A percentile compares a stretch with the other conserved stretches of the same genome.
Evolutionary conservation across 1,140 invertebrate genomes (phyloP).

Genomic region (Drosophila trapezifrons): DNA sequence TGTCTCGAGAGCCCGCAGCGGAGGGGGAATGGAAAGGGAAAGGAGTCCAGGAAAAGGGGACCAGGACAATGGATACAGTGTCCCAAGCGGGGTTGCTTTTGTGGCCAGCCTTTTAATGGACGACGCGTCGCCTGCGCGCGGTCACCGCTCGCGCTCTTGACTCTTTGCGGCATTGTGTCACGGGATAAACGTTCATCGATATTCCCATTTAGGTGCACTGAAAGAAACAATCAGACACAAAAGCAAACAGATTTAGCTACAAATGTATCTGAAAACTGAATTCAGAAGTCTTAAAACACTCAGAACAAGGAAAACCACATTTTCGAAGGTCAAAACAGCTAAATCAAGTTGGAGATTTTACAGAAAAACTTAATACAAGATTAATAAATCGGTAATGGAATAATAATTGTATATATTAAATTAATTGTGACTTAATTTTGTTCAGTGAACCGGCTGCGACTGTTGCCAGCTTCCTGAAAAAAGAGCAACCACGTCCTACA

Average conservation of each 20-base stretch:
- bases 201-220: conserved; percentile 16
- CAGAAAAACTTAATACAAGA: neutral
- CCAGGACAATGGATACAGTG: conserved; percentile 10
- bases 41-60: conserved; percentile 3
- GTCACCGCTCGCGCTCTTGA: conserved; percentile 61
- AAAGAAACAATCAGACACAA: neutral
- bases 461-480: conserved; percentile 47
- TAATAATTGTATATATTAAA: neutral
- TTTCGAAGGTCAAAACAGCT: neutral
- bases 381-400: too few relatives aligned
- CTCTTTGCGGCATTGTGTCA: conserved; percentile 71
- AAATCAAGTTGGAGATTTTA: neutral
- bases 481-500: conserved; percentile 43
- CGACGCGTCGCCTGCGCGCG: conserved; percentile 38
- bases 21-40: conserved; percentile 29
- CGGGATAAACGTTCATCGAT: conserved; percentile 74
- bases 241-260: neutral
- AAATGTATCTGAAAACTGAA: neutral
- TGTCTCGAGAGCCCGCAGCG: conserved; percentile 10
- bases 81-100: conserved; percentile 54
- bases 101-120: conserved; percentile 66
- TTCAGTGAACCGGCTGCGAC: conserved; percentile 15
- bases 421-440: neutral
- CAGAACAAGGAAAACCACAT: neutral
- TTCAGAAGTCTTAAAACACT: neutral